Conservation (phyloP, 2,888 invertebrate genomes). For the Fragum fragum region DNA sequence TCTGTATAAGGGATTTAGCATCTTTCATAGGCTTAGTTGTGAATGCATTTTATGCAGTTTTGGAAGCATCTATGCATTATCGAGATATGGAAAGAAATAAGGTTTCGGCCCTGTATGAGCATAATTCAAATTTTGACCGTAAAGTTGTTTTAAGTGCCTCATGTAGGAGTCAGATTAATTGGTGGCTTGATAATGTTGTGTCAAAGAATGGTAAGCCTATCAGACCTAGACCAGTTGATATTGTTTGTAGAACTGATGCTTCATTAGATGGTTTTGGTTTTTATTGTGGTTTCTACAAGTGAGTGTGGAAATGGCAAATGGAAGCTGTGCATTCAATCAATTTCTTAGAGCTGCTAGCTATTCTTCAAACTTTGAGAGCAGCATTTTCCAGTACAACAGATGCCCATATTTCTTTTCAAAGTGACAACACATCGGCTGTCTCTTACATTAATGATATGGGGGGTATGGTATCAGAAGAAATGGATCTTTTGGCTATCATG, state of each 20-base stretch:
- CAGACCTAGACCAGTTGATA: slow-evolving; percentile 4
- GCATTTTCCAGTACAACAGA: not conserved
- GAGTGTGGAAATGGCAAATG: slow-evolving; percentile 39
- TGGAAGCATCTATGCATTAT: too few relatives aligned
- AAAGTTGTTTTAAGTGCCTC: not conserved
- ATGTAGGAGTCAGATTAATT: slow-evolving; percentile 22
- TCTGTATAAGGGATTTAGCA: too few relatives aligned
- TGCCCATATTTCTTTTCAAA: slow-evolving; percentile 34
- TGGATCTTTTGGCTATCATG: slow-evolving; percentile 34
- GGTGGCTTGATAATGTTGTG: slow-evolving; percentile 41
- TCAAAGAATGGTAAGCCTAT: slow-evolving; percentile 48
- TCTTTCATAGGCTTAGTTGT: too few relatives aligned
- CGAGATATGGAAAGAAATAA: too few relatives aligned
- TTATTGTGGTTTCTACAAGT: not conserved
- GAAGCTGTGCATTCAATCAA: slow-evolving; percentile 32
- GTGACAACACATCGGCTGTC: slow-evolving; percentile 34
- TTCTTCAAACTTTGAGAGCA: slow-evolving; percentile 26
- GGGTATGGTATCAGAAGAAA: slow-evolving; percentile 30
- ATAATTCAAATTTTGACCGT: too few relatives aligned
- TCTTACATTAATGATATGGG: slow-evolving; percentile 42
- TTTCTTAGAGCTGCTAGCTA: slow-evolving; percentile 32
- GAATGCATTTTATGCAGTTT: too few relatives aligned
- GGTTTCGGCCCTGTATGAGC: too few relatives aligned
- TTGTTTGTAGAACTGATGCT: slow-evolving; percentile 43
- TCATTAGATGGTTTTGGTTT: slow-evolving; percentile 34